Percentiles rank a stretch among this genome's conserved stretches.
Evolutionary conservation across 1,140 invertebrate species (phyloP).

Genomic region (Philotrypesis tridentata): DNA sequence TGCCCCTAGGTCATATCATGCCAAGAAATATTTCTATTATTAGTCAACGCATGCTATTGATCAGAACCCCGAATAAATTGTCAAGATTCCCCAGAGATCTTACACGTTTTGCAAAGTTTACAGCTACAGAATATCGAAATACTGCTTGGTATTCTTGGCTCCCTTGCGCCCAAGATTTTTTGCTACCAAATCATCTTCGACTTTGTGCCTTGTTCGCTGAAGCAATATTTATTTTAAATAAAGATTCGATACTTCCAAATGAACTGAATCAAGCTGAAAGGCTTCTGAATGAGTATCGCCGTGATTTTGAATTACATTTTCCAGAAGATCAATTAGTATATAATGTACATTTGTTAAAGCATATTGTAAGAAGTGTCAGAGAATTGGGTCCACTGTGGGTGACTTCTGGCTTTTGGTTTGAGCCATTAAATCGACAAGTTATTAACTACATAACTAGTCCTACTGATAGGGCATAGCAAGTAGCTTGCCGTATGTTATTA

Average conservation of each 20-base stretch:
- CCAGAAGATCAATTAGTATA: neutral
- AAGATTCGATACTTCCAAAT: neutral
- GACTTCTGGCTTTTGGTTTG: neutral
- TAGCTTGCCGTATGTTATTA: neutral
- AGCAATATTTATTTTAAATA: neutral
- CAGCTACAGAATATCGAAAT: neutral
- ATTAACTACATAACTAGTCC: neutral
- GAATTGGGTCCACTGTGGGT: neutral
- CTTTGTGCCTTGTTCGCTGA: too few species aligned
- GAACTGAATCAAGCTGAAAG: neutral
- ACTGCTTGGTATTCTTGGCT: neutral
- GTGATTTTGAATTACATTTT: neutral
- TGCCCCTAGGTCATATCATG: neutral
- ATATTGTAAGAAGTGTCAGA: neutral
- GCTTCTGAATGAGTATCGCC: neutral
- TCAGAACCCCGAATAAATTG: neutral
- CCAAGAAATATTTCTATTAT: neutral
- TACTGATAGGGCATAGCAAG: neutral
- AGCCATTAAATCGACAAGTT: neutral
- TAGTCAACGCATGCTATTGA: neutral
- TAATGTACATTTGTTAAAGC: neutral
- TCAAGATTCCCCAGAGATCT: neutral
- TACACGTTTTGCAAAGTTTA: neutral
- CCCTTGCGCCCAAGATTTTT: neutral
- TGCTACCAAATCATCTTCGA: neutral